A percentile compares a stretch with the other conserved stretches of the same genome.
Conservation (phyloP, 2,888 invertebrate species). For the Caenorhabditis plicata region DNA sequence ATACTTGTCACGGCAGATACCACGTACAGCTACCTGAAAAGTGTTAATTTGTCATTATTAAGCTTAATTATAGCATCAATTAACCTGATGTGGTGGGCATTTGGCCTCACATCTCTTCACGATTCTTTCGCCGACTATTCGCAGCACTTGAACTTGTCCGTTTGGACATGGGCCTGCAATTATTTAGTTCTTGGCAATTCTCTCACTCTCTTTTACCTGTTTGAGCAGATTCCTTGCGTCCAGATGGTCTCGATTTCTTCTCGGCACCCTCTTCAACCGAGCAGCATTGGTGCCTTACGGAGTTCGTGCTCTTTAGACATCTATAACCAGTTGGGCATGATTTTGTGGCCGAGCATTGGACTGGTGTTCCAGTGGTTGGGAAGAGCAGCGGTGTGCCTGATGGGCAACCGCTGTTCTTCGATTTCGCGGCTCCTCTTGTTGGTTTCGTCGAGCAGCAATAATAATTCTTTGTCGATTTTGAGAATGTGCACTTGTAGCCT, state of each 20-base stretch:
- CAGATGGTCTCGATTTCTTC: conserved; percentile 8
- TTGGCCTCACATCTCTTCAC: conserved; percentile 62
- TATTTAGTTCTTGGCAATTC: conserved; percentile 1
- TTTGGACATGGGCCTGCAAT: conserved; percentile 52
- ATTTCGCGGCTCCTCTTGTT: conserved; percentile 5
- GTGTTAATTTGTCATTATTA: too few relatives aligned
- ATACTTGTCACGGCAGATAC: conserved; percentile 59
- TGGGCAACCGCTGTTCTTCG: conserved; percentile 52
- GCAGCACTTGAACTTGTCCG: conserved; percentile 58
- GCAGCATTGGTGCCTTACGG: conserved; percentile 41
- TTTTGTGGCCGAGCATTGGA: conserved; percentile 57
- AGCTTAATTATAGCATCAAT: too few relatives aligned
- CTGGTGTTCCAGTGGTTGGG: conserved; percentile 63
- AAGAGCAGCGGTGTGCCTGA: conserved; percentile 58
- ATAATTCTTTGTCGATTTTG: conserved; percentile 49
- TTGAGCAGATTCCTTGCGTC: conserved; percentile 26
- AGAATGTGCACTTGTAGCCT: conserved; percentile 61
- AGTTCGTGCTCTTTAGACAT: conserved; percentile 38
- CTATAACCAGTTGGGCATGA: conserved; percentile 58
- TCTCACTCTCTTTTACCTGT: conserved; percentile 5
- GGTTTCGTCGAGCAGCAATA: conserved; percentile 38
- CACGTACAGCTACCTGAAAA: conserved; percentile 60
- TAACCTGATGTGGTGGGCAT: conserved; percentile 60
- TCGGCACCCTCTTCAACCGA: conserved; percentile 11
- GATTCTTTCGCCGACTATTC: conserved; percentile 58